phyloP scores from a whole-genome alignment of 2,888 invertebrate species.

The Coleophora flavipennella region DNA sequence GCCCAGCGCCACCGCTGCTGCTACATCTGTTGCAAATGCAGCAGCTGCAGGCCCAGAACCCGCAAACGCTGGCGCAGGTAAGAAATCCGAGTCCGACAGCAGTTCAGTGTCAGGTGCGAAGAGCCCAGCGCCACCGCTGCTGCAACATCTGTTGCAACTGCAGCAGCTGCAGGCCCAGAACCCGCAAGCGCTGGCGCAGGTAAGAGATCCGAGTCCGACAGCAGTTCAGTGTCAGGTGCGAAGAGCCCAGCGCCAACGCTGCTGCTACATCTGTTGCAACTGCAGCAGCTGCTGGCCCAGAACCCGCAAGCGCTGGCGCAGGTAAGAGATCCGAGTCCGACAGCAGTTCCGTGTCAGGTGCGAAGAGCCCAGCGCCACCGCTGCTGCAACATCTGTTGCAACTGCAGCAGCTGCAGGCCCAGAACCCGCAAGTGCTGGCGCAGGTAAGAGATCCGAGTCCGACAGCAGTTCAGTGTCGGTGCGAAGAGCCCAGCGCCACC shows the following conservation, averaged over 20 bases:
- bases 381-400: conserved; percentile 59
- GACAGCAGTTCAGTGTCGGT: too few relatives aligned
- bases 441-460: too few relatives aligned
- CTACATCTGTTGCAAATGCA: conserved; percentile 58
- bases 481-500: too few relatives aligned
- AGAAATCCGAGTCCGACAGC: conserved; percentile 77
- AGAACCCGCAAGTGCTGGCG: conserved; percentile 58
- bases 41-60: conserved; percentile 52
- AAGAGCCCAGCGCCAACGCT: conserved; percentile 65
- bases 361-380: conserved; percentile 66
- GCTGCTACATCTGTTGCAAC: conserved; percentile 55
- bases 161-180: conserved; percentile 55
- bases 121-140: conserved; percentile 63
- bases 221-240: conserved; percentile 72
- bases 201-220: conserved; percentile 78
- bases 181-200: conserved; percentile 63
- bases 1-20: conserved; percentile 58
- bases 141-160: conserved; percentile 56
- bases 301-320: conserved; percentile 62
- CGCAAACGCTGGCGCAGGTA: conserved; percentile 64
- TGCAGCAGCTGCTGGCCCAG: conserved; percentile 47
- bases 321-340: conserved; percentile 77
- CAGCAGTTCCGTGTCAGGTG: conserved; percentile 73
- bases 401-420: conserved; percentile 47
- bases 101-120: conserved; percentile 72